Percentiles rank a stretch among this genome's conserved stretches.
These are phyloP conservation scores for Eulemur coronatus DNA, from an alignment of 2,797 vertebrate species.

Conservation along the genomic window DNA sequence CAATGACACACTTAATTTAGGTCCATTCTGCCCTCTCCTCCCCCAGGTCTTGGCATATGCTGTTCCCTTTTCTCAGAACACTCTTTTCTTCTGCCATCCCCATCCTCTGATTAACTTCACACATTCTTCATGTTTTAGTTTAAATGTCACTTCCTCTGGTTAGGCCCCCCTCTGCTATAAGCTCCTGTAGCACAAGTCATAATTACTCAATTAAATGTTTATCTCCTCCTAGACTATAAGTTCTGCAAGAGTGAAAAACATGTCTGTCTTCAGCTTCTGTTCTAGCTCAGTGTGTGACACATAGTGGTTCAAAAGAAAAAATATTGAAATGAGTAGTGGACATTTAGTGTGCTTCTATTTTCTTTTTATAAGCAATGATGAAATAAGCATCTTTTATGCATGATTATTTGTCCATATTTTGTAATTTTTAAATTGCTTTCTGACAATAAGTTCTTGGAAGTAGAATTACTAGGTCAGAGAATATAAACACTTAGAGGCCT, in stretches of 20 bases:
- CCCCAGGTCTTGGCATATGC: not conserved
- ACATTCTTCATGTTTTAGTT: not conserved
- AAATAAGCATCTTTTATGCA: not conserved
- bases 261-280: not conserved
- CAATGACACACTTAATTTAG: not conserved
- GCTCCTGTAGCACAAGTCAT: not conserved
- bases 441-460: conserved; percentile 32
- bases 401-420: not conserved
- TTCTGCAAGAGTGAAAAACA: not conserved
- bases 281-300: not conserved
- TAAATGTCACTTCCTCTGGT: not conserved
- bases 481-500: not conserved
- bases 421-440: conserved; percentile 9
- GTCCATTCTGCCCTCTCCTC: not conserved
- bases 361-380: not conserved
- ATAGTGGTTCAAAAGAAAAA: not conserved
- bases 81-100: not conserved
- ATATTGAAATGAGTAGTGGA: not conserved
- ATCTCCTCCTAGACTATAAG: not conserved
- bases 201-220: not conserved
- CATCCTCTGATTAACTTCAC: not conserved
- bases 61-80: not conserved
- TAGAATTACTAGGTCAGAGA: conserved; percentile 20
- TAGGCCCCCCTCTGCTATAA: not conserved
- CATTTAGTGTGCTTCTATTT: not conserved